Evolutionary conservation across 2,113 vertebrate species (phyloP), one percentile per base, ranked within the genome.

Genomic region (Leucopternis melanops): DNA sequence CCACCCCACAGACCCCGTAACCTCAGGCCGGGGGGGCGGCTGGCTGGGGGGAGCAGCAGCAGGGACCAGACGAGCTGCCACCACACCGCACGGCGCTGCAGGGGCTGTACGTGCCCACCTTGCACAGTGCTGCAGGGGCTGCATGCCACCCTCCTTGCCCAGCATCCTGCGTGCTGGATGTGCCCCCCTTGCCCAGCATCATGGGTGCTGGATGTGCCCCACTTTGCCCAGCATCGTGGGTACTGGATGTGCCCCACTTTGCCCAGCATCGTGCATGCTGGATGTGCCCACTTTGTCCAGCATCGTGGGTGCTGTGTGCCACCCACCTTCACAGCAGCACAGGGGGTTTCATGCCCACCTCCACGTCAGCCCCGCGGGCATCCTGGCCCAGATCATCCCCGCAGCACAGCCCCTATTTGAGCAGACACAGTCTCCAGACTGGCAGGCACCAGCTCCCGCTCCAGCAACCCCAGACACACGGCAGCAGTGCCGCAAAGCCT

Each of bases 51-150:
- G 9, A 27, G 50, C 13, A 4, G n/a, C 42, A 15, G 6, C 29
- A 25, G 47, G 58, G 18, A 4, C 2, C 3, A 19, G 17, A 27
- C 0, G 27, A 86, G 45, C 45, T 45, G 54, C 23, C 6, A 16
- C 6, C 52, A 5, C 21, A 0, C 29, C 9, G 42, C 16, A 1
- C 0, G 6, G 61, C 12, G 9, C 1, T 1, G n/a, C 40, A 17
- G 22, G 40, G 36, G 72, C 57, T 84, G 42, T 8, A 3, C 0
- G 7, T 16, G 42, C 45, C 69, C 66, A 1, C 65, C 52, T 2
- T 5, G 20, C 11, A 3, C 42, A 5, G 81, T 7, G 3, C 13
- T 2, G 3, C 7, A 18, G 52, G 32, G 20, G 55, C 23, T 66
- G 49, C 15, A 12, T 27, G 52, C 32, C 16, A 14, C 52, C 67